Evolutionary conservation across 37 sponge, comb jelly and placozoan species (phyloP).

Genomic region (Beroe ovata): DNA sequence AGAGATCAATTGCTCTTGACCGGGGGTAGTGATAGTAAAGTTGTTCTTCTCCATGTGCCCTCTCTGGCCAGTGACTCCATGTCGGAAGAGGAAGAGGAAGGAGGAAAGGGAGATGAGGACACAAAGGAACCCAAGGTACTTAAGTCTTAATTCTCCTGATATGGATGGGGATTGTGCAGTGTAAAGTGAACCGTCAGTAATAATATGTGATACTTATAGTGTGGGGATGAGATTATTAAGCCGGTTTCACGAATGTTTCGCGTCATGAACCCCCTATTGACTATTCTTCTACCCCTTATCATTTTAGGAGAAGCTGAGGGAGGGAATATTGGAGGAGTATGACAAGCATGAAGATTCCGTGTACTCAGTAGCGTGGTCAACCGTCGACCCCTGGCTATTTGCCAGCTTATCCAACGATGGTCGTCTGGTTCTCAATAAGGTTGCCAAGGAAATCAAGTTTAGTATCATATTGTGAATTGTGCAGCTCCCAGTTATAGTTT

Average conservation of each 20-base stretch:
- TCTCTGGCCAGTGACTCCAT: conserved; percentile 85
- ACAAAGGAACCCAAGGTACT: no score
- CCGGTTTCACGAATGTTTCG: no score
- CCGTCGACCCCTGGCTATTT: conserved; percentile 95
- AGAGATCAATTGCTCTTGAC: conserved; percentile 91
- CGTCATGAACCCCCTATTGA: no score
- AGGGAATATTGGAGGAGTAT: conserved; percentile 79
- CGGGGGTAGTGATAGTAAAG: conserved; percentile 85
- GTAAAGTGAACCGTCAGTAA: no score
- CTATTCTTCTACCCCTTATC: no score
- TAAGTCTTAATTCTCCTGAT: no score
- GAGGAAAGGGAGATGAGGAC: conserved; percentile 5
- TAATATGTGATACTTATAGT: no score
- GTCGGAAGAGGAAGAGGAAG: conserved; percentile 77
- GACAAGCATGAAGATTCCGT: conserved; percentile 99
- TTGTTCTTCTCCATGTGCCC: conserved; percentile 77
- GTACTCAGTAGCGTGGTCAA: conserved; percentile 87
- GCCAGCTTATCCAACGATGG: conserved; percentile 97
- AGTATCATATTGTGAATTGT: conserved; percentile 38
- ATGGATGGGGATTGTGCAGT: no score
- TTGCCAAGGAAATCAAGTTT: conserved; percentile 67
- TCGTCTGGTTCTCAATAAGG: conserved; percentile 84
- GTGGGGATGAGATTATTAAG: no score
- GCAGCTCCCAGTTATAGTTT: background rate
- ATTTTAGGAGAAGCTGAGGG: conserved; percentile 60